phyloP scores from a whole-genome alignment of 1,140 invertebrate species.

The Aplysia californica region DNA sequence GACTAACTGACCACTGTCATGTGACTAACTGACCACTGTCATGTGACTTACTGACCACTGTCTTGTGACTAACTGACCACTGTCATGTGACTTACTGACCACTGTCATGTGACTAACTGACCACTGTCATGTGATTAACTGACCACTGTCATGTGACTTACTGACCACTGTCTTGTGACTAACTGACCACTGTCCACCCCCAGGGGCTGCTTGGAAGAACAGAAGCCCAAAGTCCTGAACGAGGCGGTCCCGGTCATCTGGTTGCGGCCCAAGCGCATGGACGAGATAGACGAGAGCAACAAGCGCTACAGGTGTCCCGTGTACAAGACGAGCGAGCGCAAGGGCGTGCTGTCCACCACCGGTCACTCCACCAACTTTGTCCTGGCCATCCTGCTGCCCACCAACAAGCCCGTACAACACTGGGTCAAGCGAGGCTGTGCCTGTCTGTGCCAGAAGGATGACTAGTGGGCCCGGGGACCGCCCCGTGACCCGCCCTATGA shows the following conservation, averaged over 20 bases:
- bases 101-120: no score
- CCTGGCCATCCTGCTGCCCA: constrained; percentile 59
- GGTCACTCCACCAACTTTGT: constrained; percentile 70
- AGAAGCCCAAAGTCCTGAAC: constrained; percentile 19
- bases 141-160: no score
- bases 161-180: no score
- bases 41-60: no score
- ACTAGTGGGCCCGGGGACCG: constrained; percentile 66
- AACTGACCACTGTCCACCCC: constrained; percentile 2
- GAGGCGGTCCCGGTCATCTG: constrained; percentile 24
- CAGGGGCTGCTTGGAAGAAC: background rate
- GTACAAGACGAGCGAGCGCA: constrained; percentile 88
- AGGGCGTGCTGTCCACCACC: constrained; percentile 67
- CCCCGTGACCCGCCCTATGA: background rate
- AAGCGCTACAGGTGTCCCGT: constrained; percentile 82
- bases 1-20: no score
- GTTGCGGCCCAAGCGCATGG: constrained; percentile 53
- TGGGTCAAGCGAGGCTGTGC: constrained; percentile 68
- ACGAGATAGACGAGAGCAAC: constrained; percentile 56
- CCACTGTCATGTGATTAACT: no score
- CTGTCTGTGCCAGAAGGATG: constrained; percentile 82
- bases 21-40: no score
- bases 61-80: no score
- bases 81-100: no score
- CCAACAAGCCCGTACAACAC: constrained; percentile 59